These are phyloP conservation scores for Eupithecia vulgata DNA, from an alignment of 2,888 invertebrate genomes.

Conservation along the genomic window DNA sequence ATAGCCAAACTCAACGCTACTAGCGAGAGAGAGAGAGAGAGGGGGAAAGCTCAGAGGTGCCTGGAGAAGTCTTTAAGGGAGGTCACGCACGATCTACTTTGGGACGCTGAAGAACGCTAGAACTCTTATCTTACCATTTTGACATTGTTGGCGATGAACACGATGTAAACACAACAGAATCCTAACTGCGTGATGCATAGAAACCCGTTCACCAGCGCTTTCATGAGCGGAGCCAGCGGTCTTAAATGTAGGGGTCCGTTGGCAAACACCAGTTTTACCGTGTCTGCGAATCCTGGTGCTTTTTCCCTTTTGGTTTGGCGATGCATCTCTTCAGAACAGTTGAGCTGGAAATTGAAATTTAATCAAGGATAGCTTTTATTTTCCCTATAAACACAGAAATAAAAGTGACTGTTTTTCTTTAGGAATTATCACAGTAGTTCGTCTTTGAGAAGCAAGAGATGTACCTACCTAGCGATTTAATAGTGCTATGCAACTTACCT, in stretches of 20 bases:
- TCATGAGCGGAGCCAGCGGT: conserved; percentile 85
- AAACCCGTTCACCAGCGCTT: conserved; percentile 91
- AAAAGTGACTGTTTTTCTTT: not conserved
- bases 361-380: not conserved
- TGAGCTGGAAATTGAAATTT: conserved; percentile 67
- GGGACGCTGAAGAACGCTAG: too few relatives aligned
- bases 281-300: conserved; percentile 90
- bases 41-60: not conserved
- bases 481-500: not conserved
- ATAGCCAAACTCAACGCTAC: not conserved
- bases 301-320: conserved; percentile 81
- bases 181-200: conserved; percentile 98
- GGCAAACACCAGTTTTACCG: conserved; percentile 91
- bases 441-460: not conserved
- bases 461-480: not conserved
- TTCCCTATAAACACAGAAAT: not conserved
- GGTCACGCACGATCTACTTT: not conserved
- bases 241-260: conserved; percentile 88
- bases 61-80: not conserved
- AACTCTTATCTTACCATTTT: conserved; percentile 89
- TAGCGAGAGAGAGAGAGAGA: not conserved
- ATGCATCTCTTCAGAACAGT: conserved; percentile 88
- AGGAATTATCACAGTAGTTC: not conserved
- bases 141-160: conserved; percentile 95
- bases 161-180: conserved; percentile 98